Evolutionary conservation across 2,888 invertebrate species (phyloP).

Genomic region (Lysandra bellargus): DNA sequence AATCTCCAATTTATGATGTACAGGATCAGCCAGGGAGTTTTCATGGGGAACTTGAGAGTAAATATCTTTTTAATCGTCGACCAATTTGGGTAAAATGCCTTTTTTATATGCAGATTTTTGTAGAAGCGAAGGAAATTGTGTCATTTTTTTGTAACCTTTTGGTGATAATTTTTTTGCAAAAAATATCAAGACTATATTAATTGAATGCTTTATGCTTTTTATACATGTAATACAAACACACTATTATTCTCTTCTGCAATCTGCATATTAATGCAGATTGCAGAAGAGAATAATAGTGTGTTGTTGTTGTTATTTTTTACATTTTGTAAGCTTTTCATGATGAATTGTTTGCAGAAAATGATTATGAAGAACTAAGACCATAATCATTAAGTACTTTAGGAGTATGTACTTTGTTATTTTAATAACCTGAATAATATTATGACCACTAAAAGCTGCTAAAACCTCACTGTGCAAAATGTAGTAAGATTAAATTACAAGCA

Average conservation of each 20-base stretch:
- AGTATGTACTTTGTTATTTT: background rate
- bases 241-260: too few species aligned
- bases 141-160: background rate
- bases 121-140: background rate
- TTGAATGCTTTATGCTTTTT: background rate
- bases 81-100: background rate
- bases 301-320: too few species aligned
- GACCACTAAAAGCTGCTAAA: background rate
- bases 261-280: background rate
- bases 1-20: constrained; percentile 38
- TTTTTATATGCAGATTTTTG: background rate
- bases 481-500: background rate
- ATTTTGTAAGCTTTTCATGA: too few species aligned
- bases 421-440: background rate
- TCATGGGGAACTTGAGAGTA: constrained; percentile 5
- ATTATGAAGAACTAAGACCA: too few species aligned
- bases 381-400: background rate
- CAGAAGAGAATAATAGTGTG: background rate
- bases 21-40: constrained; percentile 16
- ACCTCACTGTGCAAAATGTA: background rate
- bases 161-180: background rate
- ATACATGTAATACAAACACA: too few species aligned
- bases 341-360: too few species aligned
- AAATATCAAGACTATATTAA: too few species aligned
- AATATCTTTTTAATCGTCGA: constrained; percentile 8